Evolutionary conservation across 2,797 vertebrate genomes (phyloP).

Genomic region (Intellagama lesueurii): DNA sequence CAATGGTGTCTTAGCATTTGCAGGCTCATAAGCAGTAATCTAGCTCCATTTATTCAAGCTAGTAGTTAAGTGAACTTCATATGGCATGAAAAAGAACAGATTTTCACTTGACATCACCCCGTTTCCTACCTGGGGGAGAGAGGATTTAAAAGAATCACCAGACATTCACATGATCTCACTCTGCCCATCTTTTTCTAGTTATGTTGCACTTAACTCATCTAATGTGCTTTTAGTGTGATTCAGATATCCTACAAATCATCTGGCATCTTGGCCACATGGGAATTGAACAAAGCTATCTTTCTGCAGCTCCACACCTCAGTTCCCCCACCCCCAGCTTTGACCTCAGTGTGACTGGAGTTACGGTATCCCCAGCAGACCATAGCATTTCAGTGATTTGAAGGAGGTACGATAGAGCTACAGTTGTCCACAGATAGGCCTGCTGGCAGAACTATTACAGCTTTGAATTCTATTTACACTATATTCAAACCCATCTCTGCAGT

Average conservation of each 20-base stretch:
- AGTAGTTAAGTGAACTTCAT: background rate
- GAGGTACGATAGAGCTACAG: background rate
- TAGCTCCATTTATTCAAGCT: slow-evolving; percentile 25
- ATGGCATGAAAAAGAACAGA: slow-evolving; percentile 12
- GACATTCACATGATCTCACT: slow-evolving; percentile 25
- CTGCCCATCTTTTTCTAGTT: slow-evolving; percentile 22
- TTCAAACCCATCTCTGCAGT: background rate
- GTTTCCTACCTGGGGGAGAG: slow-evolving; percentile 19
- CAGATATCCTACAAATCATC: slow-evolving; percentile 28
- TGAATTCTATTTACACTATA: background rate
- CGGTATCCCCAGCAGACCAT: background rate
- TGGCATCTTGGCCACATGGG: background rate
- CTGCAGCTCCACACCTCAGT: background rate
- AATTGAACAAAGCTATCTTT: slow-evolving; percentile 5
- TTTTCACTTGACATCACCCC: slow-evolving; percentile 11
- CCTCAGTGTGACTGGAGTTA: background rate
- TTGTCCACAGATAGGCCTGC: background rate
- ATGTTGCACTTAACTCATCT: slow-evolving; percentile 29
- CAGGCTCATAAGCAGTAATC: background rate
- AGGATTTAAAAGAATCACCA: slow-evolving; percentile 20
- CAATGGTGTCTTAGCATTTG: slow-evolving; percentile 24
- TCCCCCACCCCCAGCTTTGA: background rate
- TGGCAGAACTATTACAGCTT: background rate
- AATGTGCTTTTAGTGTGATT: slow-evolving; percentile 19
- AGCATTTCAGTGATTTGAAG: background rate